A percentile compares a stretch with the other conserved stretches of the same genome.
These are phyloP conservation scores for Pteropus rufus DNA, from an alignment of 2,797 vertebrate genomes.

Conservation along the genomic window DNA sequence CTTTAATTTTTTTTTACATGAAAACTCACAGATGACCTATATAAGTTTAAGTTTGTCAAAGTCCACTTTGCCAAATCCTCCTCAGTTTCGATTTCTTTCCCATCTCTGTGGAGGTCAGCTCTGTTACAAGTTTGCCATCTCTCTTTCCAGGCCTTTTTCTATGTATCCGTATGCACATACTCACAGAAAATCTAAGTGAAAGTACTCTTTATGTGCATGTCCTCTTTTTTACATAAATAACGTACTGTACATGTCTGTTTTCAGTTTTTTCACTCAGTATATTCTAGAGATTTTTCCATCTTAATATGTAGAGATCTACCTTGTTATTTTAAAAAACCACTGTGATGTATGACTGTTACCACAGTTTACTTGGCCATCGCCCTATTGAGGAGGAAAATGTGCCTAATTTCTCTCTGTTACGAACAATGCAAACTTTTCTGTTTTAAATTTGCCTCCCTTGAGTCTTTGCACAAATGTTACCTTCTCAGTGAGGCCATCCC, in stretches of 20 bases:
- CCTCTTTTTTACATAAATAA: neutral
- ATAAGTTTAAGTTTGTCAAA: neutral
- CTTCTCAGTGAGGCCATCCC: neutral
- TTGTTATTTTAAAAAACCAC: slow-evolving; percentile 49
- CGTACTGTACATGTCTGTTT: neutral
- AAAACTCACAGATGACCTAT: too few relatives aligned
- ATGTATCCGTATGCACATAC: neutral
- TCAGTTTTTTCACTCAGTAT: neutral
- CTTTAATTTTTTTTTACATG: too few relatives aligned
- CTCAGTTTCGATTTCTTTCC: neutral
- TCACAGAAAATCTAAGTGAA: neutral
- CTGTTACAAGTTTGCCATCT: neutral
- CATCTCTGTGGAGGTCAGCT: neutral
- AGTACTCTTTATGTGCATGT: neutral
- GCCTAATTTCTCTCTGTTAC: neutral
- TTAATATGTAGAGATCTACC: slow-evolving; percentile 11
- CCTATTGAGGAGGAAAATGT: slow-evolving; percentile 51
- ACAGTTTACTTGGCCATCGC: slow-evolving; percentile 51
- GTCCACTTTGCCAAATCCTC: neutral
- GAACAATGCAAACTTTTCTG: slow-evolving; percentile 32
- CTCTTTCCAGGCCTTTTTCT: neutral
- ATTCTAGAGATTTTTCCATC: neutral
- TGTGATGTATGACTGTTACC: slow-evolving; percentile 23
- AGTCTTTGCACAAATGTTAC: neutral
- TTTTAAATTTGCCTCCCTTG: slow-evolving; percentile 14